These are phyloP conservation scores for Strix aluco DNA, from an alignment of 2,113 vertebrate genomes.

Conservation along the genomic window DNA sequence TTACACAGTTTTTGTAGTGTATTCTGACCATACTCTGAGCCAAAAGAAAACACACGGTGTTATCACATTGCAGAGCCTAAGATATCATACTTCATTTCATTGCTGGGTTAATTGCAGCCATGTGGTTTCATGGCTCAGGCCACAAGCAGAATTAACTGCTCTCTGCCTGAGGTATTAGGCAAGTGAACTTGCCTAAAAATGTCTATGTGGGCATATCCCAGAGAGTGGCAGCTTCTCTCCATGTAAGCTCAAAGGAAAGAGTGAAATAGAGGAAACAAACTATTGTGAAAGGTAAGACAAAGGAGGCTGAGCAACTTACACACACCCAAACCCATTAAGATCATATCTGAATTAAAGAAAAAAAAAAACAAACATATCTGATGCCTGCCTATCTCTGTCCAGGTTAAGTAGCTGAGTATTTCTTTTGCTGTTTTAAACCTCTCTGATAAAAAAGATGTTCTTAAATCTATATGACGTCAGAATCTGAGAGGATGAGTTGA, in stretches of 20 bases:
- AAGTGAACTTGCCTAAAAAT: background rate
- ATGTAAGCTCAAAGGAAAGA: background rate
- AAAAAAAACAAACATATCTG: background rate
- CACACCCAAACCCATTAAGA: background rate
- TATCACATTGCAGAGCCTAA: background rate
- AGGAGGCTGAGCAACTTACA: background rate
- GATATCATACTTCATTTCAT: background rate
- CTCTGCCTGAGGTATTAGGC: background rate
- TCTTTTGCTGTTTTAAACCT: background rate
- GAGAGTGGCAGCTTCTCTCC: background rate
- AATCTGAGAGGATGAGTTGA: background rate
- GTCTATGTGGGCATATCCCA: background rate
- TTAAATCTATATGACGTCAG: background rate
- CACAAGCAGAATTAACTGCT: constrained; percentile 4
- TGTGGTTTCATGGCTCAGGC: background rate
- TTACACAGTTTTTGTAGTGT: background rate
- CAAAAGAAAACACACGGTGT: background rate
- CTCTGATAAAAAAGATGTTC: too few species aligned
- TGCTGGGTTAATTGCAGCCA: constrained; percentile 17
- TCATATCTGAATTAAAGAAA: background rate
- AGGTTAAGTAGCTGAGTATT: background rate
- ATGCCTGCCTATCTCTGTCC: background rate
- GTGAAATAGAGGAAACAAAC: background rate
- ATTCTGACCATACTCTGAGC: background rate
- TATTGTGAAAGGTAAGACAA: background rate